phyloP scores from a whole-genome alignment of 2,113 vertebrate genomes.

The Zapornia atra region DNA sequence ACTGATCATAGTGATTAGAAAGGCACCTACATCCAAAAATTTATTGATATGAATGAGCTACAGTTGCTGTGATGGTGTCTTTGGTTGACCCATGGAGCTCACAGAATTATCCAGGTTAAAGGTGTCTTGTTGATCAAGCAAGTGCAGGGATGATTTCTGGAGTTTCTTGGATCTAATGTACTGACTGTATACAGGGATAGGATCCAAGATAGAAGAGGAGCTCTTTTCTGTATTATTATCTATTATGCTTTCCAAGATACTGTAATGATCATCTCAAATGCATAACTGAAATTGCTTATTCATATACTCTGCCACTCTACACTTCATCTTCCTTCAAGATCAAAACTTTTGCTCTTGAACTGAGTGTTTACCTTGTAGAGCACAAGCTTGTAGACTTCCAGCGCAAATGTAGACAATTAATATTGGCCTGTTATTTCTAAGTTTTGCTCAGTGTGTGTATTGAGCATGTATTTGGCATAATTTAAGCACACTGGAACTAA shows the following conservation, averaged over 20 bases:
- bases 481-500: background rate
- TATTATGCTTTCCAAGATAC: background rate
- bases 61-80: rapidly evolving
- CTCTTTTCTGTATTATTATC: background rate
- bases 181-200: background rate
- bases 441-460: background rate
- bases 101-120: background rate
- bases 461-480: background rate
- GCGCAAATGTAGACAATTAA: rapidly evolving
- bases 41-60: background rate
- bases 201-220: background rate
- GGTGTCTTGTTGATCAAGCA: background rate
- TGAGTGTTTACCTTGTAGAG: background rate
- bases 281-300: background rate
- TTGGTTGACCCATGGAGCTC: background rate
- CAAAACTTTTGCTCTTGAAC: background rate
- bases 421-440: background rate
- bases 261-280: background rate
- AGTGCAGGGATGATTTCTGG: background rate
- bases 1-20: background rate
- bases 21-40: background rate
- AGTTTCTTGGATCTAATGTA: background rate
- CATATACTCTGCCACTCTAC: background rate
- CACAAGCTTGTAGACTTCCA: background rate
- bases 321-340: background rate